Evolutionary conservation across 2,797 vertebrate species (phyloP).

Genomic region (Carcharodon carcharias): DNA sequence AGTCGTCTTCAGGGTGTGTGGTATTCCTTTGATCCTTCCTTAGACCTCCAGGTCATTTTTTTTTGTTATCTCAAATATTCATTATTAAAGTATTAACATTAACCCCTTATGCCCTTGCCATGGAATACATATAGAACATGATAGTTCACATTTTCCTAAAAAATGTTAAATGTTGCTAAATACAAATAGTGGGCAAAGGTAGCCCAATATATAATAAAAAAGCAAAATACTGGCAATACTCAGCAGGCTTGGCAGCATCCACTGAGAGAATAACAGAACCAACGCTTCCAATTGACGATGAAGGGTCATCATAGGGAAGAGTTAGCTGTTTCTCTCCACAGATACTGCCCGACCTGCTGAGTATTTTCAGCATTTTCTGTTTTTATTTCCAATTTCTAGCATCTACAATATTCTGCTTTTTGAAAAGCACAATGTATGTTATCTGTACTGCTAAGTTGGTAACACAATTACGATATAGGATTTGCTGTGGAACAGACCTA

Average conservation of each 20-base stretch:
- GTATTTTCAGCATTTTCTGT: neutral
- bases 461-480: neutral
- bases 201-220: neutral
- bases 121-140: neutral
- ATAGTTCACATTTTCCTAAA: neutral
- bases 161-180: neutral
- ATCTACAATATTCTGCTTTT: neutral
- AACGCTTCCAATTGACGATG: no score
- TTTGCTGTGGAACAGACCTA: neutral
- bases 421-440: neutral
- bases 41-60: conserved; percentile 26
- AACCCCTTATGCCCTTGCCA: neutral
- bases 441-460: neutral
- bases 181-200: neutral
- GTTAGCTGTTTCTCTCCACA: neutral
- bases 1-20: conserved; percentile 54
- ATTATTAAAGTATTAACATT: conserved; percentile 20
- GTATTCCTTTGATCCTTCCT: conserved; percentile 52
- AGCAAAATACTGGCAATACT: no score
- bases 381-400: neutral
- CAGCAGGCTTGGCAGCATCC: no score
- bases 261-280: no score
- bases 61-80: conserved; percentile 30
- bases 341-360: neutral
- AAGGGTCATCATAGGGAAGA: no score